A percentile compares a stretch with the other conserved stretches of the same genome.
Conservation (phyloP, 2,888 invertebrate genomes). For the Tetramorium bicarinatum region DNA sequence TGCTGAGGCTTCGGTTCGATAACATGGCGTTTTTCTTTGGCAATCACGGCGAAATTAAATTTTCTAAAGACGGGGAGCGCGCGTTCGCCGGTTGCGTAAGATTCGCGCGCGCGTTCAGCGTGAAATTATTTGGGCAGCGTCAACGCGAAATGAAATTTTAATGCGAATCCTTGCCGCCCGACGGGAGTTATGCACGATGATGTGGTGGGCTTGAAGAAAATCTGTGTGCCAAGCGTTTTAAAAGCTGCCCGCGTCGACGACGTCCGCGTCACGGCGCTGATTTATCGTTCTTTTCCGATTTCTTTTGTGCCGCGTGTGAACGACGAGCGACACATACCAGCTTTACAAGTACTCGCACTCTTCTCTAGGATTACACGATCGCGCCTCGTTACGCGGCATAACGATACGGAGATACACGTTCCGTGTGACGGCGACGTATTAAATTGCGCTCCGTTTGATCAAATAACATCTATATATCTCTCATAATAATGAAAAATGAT, state of each 20-base stretch:
- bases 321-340: constrained; percentile 45
- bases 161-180: constrained; percentile 54
- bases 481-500: not conserved
- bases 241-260: constrained; percentile 55
- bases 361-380: constrained; percentile 39
- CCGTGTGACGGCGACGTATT: not conserved
- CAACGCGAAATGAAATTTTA: constrained; percentile 72
- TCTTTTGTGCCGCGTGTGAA: constrained; percentile 39
- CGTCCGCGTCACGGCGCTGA: constrained; percentile 22
- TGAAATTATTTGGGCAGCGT: constrained; percentile 75
- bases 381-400: constrained; percentile 29
- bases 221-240: constrained; percentile 63
- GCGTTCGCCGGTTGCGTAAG: constrained; percentile 6
- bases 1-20: not conserved
- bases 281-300: constrained; percentile 36
- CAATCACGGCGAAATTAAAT: constrained; percentile 61
- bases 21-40: constrained; percentile 15
- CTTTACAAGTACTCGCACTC: constrained; percentile 25
- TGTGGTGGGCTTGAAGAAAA: constrained; percentile 58
- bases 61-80: constrained; percentile 45
- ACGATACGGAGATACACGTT: not conserved
- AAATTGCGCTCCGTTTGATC: not conserved
- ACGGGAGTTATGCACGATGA: constrained; percentile 13
- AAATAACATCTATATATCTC: no score
- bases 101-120: constrained; percentile 60